Conservation (phyloP, 2,113 vertebrate species). For the Thryonomys swinderianus region DNA sequence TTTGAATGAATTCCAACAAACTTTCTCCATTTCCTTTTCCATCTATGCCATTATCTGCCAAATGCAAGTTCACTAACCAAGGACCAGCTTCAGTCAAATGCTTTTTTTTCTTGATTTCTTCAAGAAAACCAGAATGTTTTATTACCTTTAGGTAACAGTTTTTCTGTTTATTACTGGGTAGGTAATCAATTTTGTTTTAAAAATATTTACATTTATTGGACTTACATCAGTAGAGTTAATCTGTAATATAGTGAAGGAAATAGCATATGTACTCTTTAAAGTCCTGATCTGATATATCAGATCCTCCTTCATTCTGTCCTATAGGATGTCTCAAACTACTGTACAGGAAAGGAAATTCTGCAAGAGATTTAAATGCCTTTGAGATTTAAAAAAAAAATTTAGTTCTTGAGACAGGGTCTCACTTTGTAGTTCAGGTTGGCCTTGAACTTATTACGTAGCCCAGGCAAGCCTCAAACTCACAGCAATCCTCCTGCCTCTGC, state of each 20-base stretch:
- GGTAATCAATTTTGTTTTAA: background rate
- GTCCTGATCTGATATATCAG: background rate
- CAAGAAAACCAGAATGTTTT: conserved; percentile 37
- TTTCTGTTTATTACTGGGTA: background rate
- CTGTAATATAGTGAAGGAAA: background rate
- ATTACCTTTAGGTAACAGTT: conserved; percentile 1
- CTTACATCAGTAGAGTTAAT: background rate
- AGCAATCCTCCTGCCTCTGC: no score
- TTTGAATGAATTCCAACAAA: conserved; percentile 69
- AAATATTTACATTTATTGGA: background rate
- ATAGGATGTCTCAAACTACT: background rate
- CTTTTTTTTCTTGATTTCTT: conserved; percentile 64
- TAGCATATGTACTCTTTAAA: background rate
- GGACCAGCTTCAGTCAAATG: conserved; percentile 51
- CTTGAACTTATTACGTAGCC: no score
- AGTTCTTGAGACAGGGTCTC: no score
- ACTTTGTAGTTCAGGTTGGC: no score
- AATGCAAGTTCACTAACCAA: conserved; percentile 79
- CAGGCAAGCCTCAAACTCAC: no score
- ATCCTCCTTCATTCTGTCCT: background rate
- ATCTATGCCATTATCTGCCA: conserved; percentile 81
- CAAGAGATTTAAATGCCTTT: conserved; percentile 28
- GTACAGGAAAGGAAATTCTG: background rate
- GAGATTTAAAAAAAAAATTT: no score
- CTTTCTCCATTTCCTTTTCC: conserved; percentile 71